These are phyloP conservation scores for Drosophila aldrichi DNA, from an alignment of 2,888 invertebrate species.

Conservation along the genomic window DNA sequence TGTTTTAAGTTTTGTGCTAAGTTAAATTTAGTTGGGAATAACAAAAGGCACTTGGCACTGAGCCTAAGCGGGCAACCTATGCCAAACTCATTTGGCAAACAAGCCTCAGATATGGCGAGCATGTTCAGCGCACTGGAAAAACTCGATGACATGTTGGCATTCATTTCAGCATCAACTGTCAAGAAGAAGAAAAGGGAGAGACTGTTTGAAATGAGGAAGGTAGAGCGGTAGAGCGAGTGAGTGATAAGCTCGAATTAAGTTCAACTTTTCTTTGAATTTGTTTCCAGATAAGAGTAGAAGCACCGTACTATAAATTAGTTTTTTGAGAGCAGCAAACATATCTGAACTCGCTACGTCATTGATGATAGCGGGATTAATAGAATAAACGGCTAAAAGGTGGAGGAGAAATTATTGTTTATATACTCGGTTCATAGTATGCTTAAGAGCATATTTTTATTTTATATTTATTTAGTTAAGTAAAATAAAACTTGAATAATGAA, in stretches of 20 bases:
- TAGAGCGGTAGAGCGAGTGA: neutral
- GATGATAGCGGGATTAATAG: conserved; percentile 21
- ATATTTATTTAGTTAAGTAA: neutral
- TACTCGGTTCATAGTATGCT: neutral
- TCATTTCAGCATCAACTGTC: conserved; percentile 14
- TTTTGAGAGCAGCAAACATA: neutral
- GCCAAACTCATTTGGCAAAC: conserved; percentile 55
- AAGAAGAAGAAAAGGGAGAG: neutral
- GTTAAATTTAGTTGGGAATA: conserved; percentile 16
- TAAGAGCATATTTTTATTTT: neutral
- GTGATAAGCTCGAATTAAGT: conserved; percentile 36
- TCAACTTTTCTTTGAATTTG: conserved; percentile 23
- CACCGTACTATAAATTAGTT: conserved; percentile 35
- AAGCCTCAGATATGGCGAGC: conserved; percentile 22
- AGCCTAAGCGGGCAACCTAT: conserved; percentile 30
- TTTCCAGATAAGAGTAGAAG: conserved; percentile 1
- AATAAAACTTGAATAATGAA: too few species aligned
- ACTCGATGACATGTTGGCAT: conserved; percentile 36
- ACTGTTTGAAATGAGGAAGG: neutral
- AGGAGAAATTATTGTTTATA: neutral
- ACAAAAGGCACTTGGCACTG: conserved; percentile 27
- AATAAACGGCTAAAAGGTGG: conserved; percentile 15
- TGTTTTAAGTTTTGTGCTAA: conserved; percentile 14
- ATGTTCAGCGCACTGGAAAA: conserved; percentile 38
- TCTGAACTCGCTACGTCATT: conserved; percentile 21